Conservation (phyloP, 1,140 invertebrate species). For the Cataglyphis hispanica region DNA sequence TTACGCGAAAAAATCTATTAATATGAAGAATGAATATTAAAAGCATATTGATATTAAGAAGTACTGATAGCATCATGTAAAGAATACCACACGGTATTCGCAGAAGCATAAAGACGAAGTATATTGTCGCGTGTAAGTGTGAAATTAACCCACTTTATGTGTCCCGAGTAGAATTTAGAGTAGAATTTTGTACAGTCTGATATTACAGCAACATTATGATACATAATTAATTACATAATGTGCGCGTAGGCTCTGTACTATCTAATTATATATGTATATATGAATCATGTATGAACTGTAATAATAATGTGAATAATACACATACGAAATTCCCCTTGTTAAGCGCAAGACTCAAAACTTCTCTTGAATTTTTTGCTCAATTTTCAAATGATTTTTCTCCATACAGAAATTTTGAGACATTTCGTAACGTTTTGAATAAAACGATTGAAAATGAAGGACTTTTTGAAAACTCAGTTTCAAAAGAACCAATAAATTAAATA, state of each 20-base stretch:
- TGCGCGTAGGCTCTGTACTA: neutral
- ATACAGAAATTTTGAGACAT: neutral
- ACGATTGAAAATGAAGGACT: neutral
- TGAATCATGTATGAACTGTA: neutral
- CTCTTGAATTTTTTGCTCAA: neutral
- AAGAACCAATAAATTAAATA: no score
- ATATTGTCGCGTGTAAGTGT: slow-evolving; percentile 59
- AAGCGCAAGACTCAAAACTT: neutral
- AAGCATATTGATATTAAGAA: slow-evolving; percentile 11
- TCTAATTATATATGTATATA: neutral
- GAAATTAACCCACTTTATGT: slow-evolving; percentile 70
- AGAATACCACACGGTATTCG: slow-evolving; percentile 21
- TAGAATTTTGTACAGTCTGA: slow-evolving; percentile 24
- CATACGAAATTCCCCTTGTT: neutral
- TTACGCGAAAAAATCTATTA: neutral
- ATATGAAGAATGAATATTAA: slow-evolving; percentile 5
- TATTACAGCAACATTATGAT: neutral
- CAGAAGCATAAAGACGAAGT: slow-evolving; percentile 34
- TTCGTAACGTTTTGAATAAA: neutral
- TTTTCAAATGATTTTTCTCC: neutral
- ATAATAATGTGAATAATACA: slow-evolving; percentile 23
- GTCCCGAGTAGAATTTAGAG: slow-evolving; percentile 11
- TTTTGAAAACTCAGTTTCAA: neutral
- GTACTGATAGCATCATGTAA: neutral
- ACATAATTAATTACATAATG: neutral